Percentiles rank a stretch among this genome's conserved stretches.
Conservation (phyloP, 1,140 invertebrate species). For the Aphelinus certus region DNA sequence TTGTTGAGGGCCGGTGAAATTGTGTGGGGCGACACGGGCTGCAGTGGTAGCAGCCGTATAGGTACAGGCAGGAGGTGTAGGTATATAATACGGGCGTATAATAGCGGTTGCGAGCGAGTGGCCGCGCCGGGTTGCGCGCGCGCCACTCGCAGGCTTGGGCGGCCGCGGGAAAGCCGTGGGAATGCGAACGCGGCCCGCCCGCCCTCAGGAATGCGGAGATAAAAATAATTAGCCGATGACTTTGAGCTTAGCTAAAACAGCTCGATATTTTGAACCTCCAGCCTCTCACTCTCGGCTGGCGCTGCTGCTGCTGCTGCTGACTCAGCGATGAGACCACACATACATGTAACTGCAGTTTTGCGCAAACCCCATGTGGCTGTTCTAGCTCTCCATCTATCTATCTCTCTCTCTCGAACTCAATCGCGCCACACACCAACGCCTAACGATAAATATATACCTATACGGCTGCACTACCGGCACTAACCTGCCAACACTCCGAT, state of each 20-base stretch:
- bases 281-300: neutral
- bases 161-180: conserved; percentile 12
- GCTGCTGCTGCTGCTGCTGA: neutral
- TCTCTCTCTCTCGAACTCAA: no score
- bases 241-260: conserved; percentile 20
- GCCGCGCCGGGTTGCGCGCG: neutral
- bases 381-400: neutral
- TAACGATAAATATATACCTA: no score
- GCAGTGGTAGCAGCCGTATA: no score
- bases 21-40: no score
- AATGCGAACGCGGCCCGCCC: neutral
- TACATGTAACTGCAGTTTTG: neutral
- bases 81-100: no score
- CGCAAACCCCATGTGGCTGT: neutral
- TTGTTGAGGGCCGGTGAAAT: no score
- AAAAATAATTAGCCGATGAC: conserved; percentile 42
- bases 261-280: neutral
- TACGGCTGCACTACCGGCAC: no score
- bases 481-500: no score
- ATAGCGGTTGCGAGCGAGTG: no score
- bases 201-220: conserved; percentile 34
- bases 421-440: no score
- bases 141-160: no score
- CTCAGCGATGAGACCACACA: conserved; percentile 1
- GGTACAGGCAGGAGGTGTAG: no score